Base-by-base conservation (phyloP, 2,113 vertebrate species). In the Epinephelus cyanopodus region DNA sequence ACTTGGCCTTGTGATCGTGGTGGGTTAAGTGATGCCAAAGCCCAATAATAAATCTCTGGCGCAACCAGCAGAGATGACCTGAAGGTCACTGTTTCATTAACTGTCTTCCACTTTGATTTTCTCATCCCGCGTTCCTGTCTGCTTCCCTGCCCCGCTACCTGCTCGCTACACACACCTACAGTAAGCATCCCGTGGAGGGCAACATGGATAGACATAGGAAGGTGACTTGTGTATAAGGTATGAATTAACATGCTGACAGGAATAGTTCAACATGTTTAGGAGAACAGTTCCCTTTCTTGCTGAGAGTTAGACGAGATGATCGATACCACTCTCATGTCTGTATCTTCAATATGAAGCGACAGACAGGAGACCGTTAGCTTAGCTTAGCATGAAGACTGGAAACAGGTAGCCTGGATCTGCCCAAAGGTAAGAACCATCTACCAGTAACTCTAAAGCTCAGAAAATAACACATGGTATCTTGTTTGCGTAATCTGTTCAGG, bases 81-180 rank as follows among this genome's bases (percentile, higher is more conserved):
- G 68, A 93, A 94, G 94, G 94, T 92, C 89, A 89, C 76, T 5
- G 67, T 94, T 95, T 94, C 93, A 95, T 95, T 95, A 94, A 93
- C 90, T 93, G 89, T 86, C 93, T 94, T 92, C 89, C 88, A 90
- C 90, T 94, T 88, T 93, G 93, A 90, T 93, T 94, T 92, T 90
- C 80, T 83, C 83, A 81, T 89, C 81, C 58, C 67, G 82, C 60
- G 33, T 73, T 52, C 67, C 53, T 64, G 71, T 87, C 88, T 76
- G 68, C 68, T 29, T 66, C 13, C 78, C 53, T 6, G 42, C 29
- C 23, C 37, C 33, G 64, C 21, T 58, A 57, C 69, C 67, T 83
- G 73, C 57, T 73, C 9, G 1, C 39, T 48, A 4, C 62, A 65
- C n/a, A 45, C 48, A 15, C n/a, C 33, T 60, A 12, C 11, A 45